These are phyloP conservation scores for Ennomos fuscantarius DNA, from an alignment of 2,888 invertebrate genomes.

Conservation along the genomic window DNA sequence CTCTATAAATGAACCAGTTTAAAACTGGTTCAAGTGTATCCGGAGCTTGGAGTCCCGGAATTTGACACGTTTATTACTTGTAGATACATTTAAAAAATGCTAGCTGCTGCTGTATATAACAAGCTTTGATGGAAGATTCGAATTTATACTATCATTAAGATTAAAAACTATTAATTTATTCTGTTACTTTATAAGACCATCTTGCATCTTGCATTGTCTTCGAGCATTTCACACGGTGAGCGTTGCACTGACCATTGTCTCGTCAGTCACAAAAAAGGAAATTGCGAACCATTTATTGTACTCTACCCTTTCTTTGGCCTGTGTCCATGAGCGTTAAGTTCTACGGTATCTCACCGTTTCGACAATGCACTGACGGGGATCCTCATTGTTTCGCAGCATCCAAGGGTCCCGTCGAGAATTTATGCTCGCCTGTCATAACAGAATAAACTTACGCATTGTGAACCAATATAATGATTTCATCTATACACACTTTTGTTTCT, in stretches of 20 bases:
- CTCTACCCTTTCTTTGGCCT: constrained; percentile 71
- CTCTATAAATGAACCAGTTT: constrained; percentile 16
- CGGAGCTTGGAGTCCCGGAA: constrained; percentile 3
- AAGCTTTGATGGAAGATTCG: no score
- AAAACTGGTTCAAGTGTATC: constrained; percentile 28
- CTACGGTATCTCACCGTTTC: constrained; percentile 75
- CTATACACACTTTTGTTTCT: constrained; percentile 77
- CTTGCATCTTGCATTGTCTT: constrained; percentile 49
- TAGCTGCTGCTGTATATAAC: no score
- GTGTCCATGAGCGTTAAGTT: constrained; percentile 70
- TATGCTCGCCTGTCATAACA: constrained; percentile 84
- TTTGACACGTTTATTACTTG: constrained; percentile 29
- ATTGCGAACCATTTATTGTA: constrained; percentile 69
- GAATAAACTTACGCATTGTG: constrained; percentile 83
- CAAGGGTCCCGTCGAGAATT: constrained; percentile 78
- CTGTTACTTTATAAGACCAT: constrained; percentile 51
- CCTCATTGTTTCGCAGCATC: constrained; percentile 81
- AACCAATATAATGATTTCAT: constrained; percentile 82
- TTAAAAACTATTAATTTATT: constrained; percentile 50
- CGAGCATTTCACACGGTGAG: constrained; percentile 75
- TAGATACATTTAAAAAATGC: not conserved
- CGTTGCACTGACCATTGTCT: constrained; percentile 75
- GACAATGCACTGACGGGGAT: constrained; percentile 69
- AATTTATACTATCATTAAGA: no score
- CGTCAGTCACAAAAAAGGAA: constrained; percentile 71